Conservation (phyloP, 2,888 invertebrate species). For the Nomada ferruginata region DNA sequence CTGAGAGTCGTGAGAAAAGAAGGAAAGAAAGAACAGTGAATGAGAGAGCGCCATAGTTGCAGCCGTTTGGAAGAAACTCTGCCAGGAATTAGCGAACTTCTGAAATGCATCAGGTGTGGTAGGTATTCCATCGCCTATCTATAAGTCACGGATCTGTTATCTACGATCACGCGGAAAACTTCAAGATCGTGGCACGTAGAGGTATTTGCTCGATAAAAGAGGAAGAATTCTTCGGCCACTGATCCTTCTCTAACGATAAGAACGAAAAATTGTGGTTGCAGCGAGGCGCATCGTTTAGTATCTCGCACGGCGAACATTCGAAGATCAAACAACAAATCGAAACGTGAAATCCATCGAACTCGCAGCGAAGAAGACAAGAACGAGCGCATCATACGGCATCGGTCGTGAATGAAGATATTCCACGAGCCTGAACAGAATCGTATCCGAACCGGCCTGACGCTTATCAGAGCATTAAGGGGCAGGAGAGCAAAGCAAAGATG, state of each 20-base stretch:
- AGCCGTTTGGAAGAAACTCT: background rate
- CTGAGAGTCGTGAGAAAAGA: no score
- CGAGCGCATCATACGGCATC: background rate
- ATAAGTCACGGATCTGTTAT: conserved; percentile 11
- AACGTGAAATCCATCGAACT: background rate
- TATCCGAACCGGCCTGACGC: background rate
- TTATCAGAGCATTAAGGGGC: background rate
- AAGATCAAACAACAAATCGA: no score
- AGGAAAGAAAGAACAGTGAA: no score
- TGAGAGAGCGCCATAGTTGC: background rate
- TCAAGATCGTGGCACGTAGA: conserved; percentile 1
- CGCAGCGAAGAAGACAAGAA: background rate
- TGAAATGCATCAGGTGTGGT: background rate
- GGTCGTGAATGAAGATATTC: background rate
- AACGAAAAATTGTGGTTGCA: conserved; percentile 8
- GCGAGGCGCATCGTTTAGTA: background rate
- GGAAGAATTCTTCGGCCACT: conserved; percentile 23
- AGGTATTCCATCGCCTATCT: conserved; percentile 5
- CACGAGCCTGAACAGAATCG: background rate
- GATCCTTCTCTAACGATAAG: conserved; percentile 30
- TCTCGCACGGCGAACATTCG: background rate
- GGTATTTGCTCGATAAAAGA: background rate
- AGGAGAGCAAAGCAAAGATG: conserved; percentile 55
- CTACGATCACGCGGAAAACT: conserved; percentile 22
- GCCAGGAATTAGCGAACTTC: background rate